A percentile compares a stretch with the other conserved stretches of the same genome.
phyloP scores from a whole-genome alignment of 2,113 vertebrate species.

The Cinclus mexicanus region DNA sequence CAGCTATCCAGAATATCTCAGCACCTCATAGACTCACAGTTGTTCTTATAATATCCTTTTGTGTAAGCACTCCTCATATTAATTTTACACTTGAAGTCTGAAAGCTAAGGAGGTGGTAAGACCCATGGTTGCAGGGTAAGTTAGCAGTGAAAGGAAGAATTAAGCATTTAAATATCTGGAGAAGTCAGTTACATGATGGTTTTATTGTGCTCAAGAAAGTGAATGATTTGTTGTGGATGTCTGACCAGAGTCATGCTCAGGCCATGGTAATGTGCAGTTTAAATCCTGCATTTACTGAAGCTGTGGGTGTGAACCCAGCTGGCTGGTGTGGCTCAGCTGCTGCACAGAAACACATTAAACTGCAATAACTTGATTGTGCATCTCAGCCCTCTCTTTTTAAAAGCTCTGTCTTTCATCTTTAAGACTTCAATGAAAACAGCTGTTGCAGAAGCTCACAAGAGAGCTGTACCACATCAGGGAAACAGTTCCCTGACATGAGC shows the following conservation, averaged over 20 bases:
- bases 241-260: background rate
- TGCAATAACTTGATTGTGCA: background rate
- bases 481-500: background rate
- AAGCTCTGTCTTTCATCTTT: background rate
- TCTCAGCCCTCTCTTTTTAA: background rate
- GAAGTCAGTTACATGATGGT: background rate
- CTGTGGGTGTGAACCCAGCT: background rate
- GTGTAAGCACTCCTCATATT: background rate
- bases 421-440: background rate
- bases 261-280: background rate
- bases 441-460: background rate
- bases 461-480: background rate
- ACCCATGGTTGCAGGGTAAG: background rate
- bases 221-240: background rate
- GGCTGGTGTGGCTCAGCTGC: background rate
- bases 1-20: background rate
- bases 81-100: background rate
- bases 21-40: background rate
- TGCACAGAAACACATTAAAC: background rate
- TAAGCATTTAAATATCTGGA: background rate
- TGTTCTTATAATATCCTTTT: background rate
- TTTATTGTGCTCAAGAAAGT: background rate
- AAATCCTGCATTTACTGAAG: background rate
- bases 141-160: background rate
- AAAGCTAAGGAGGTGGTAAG: background rate